phyloP scores from a whole-genome alignment of 2,797 vertebrate genomes.

The Hoplostethus atlanticus region DNA sequence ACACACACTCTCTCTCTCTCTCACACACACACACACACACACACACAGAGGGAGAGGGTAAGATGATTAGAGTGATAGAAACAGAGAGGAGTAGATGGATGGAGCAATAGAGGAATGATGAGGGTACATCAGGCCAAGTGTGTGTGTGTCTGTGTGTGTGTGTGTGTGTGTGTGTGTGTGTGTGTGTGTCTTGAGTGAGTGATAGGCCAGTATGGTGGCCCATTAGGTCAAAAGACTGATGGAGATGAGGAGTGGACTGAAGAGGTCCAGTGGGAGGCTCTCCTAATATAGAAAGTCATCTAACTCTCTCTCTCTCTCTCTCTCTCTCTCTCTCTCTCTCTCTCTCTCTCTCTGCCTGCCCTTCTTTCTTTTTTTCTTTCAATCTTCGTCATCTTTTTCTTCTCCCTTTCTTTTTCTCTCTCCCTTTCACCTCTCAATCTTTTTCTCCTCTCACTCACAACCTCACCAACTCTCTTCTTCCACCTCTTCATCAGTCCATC shows the following conservation, averaged over 20 bases:
- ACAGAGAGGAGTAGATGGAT: background rate
- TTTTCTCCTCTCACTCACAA: background rate
- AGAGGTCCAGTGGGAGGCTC: background rate
- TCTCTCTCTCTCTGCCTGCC: background rate
- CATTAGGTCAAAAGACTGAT: conserved; percentile 13
- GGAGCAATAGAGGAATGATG: background rate
- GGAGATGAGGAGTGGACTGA: background rate
- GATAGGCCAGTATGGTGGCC: conserved; percentile 3
- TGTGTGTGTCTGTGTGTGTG: background rate
- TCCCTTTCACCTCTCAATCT: background rate
- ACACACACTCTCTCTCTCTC: too few relatives aligned
- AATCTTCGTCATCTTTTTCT: too few relatives aligned
- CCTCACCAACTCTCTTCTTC: background rate
- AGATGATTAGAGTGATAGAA: background rate
- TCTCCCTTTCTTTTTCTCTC: background rate
- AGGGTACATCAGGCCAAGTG: background rate
- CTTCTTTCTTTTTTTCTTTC: background rate
- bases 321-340: background rate
- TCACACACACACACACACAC: background rate
- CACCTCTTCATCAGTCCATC: background rate
- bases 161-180: background rate
- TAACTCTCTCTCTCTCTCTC: background rate
- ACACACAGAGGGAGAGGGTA: background rate
- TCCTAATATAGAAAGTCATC: background rate
- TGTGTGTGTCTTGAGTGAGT: background rate